Conservation (phyloP, 2,113 vertebrate species). For the Circaetus cinerascens region DNA sequence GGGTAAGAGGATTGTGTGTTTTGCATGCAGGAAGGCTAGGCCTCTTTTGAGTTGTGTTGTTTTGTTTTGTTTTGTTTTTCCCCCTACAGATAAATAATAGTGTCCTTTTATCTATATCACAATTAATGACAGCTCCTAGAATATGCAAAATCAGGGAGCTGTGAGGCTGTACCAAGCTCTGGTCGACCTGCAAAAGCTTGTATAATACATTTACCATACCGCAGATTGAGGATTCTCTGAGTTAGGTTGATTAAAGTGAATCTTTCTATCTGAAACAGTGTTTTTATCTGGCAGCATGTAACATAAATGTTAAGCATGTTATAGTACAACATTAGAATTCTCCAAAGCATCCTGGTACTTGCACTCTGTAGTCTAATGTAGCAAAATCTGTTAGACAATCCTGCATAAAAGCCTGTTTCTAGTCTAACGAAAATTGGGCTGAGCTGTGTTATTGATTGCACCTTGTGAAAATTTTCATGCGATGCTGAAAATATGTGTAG, state of each 20-base stretch:
- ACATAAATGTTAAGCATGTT: background rate
- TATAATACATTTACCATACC: background rate
- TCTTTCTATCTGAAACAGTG: background rate
- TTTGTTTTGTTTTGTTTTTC: rapidly evolving
- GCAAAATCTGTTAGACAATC: background rate
- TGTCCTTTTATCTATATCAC: background rate
- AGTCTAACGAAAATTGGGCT: background rate
- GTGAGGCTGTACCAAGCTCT: background rate
- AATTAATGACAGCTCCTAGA: background rate
- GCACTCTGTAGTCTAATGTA: background rate
- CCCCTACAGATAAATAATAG: background rate
- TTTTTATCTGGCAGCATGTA: background rate
- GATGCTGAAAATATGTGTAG: background rate
- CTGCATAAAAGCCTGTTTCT: background rate
- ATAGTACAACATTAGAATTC: background rate
- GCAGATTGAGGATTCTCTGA: background rate
- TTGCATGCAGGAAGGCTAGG: background rate
- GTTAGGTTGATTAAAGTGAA: background rate
- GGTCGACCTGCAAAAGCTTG: background rate
- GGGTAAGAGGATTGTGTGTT: background rate
- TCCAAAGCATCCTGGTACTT: background rate
- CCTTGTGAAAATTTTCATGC: background rate
- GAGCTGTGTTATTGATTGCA: background rate
- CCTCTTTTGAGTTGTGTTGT: background rate
- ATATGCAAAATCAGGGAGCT: background rate